A percentile compares a stretch with the other conserved stretches of the same genome.
Evolutionary conservation across 2,113 vertebrate species (phyloP).

Genomic region (Clinocottus analis): DNA sequence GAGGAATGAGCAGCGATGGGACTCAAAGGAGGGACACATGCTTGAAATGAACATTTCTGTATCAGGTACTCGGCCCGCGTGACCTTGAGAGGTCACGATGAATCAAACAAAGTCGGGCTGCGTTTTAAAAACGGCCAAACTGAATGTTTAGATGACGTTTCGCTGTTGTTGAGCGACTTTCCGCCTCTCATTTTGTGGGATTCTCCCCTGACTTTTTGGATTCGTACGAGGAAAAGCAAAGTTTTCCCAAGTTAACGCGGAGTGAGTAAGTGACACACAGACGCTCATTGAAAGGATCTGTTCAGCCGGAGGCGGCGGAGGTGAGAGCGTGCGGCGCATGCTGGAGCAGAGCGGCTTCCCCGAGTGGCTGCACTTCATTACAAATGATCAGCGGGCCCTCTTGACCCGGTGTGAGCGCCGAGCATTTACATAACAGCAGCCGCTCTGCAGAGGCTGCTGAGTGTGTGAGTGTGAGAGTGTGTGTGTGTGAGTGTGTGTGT

Average conservation of each 20-base stretch:
- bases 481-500: no score
- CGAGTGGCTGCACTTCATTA: slow-evolving; percentile 19
- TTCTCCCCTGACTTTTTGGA: neutral
- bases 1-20: slow-evolving; percentile 6
- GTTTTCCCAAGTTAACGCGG: neutral
- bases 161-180: neutral
- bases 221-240: neutral
- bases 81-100: neutral
- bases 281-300: neutral
- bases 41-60: neutral
- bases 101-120: no score
- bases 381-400: slow-evolving; percentile 43
- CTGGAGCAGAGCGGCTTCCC: slow-evolving; percentile 12
- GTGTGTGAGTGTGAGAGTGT: no score
- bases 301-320: no score
- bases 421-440: no score
- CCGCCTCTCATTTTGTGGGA: neutral
- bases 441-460: no score
- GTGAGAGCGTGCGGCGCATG: no score
- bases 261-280: neutral
- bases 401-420: slow-evolving; percentile 39
- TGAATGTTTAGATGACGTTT: neutral
- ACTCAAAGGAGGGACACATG: neutral
- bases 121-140: neutral
- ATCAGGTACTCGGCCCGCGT: neutral